Conservation (phyloP, 2,797 vertebrate genomes). For the Pantherophis vulpinus region DNA sequence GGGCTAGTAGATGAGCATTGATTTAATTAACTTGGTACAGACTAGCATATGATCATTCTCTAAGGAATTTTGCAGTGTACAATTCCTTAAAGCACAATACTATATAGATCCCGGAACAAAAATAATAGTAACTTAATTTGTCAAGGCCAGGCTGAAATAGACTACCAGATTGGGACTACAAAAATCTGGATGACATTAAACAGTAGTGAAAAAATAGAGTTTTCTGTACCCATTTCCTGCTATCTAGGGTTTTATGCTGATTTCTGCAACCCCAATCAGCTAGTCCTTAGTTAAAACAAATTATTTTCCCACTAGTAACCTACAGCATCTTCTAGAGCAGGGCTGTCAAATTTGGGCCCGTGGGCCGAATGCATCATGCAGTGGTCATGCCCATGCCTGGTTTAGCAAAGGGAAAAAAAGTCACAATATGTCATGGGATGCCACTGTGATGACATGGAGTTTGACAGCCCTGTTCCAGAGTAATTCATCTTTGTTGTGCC, state of each 20-base stretch:
- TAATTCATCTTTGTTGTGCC: background rate
- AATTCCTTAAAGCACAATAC: background rate
- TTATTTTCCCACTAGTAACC: background rate
- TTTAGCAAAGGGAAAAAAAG: no score
- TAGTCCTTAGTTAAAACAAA: background rate
- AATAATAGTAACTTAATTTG: background rate
- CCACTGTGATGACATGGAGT: no score
- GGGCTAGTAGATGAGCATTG: background rate
- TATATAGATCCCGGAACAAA: background rate
- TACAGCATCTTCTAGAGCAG: background rate
- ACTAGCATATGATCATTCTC: background rate
- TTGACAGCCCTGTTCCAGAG: background rate
- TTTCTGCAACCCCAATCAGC: background rate
- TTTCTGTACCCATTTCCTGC: background rate
- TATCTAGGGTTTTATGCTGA: background rate
- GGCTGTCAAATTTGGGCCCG: no score
- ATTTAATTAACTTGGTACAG: background rate
- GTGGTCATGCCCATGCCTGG: no score
- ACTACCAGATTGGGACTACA: background rate
- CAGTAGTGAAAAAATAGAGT: background rate
- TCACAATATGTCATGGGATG: no score
- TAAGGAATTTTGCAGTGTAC: background rate
- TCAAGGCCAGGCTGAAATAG: constrained; percentile 38
- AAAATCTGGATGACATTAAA: background rate
- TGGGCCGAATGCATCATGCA: no score